Evolutionary conservation across 2,888 invertebrate genomes (phyloP).

Genomic region (Imbricaverruca yamaguchii): DNA sequence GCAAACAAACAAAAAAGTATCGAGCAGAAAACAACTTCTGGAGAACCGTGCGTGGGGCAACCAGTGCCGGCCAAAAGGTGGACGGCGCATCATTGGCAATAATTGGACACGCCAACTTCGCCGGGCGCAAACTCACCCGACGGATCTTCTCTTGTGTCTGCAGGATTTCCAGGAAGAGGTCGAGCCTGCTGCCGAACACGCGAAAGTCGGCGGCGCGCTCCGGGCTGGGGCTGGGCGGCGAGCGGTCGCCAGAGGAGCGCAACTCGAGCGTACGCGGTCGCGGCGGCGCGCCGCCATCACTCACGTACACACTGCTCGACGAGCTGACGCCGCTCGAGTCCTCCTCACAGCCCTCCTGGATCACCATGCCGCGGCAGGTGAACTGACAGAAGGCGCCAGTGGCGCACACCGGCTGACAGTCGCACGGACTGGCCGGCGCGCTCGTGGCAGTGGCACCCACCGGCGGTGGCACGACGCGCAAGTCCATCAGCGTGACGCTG

Average conservation of each 20-base stretch:
- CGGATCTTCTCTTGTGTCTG: neutral
- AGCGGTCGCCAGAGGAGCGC: neutral
- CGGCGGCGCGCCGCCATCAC: constrained; percentile 10
- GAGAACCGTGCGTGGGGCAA: too few relatives aligned
- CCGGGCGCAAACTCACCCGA: neutral
- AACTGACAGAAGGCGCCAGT: neutral
- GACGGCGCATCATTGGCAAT: too few relatives aligned
- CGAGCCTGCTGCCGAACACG: constrained; percentile 18
- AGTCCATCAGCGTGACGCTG: constrained; percentile 13
- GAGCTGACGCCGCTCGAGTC: constrained; percentile 23
- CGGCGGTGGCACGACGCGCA: neutral
- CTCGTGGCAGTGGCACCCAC: neutral
- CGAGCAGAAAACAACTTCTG: too few relatives aligned
- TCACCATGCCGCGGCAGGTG: neutral
- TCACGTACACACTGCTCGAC: constrained; percentile 10
- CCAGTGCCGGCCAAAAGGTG: too few relatives aligned
- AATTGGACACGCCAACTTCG: too few relatives aligned
- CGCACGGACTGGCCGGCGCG: constrained; percentile 17
- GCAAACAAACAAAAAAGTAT: too few relatives aligned
- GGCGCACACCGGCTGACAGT: neutral
- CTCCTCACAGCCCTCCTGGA: constrained; percentile 17
- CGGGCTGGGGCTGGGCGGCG: constrained; percentile 15
- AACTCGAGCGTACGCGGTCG: constrained; percentile 11
- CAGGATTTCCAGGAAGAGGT: constrained; percentile 12
- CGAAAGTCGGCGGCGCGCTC: neutral